A percentile compares a stretch with the other conserved stretches of the same genome.
phyloP scores from a whole-genome alignment of 2,888 invertebrate species.

The Periphyllus acericola region DNA sequence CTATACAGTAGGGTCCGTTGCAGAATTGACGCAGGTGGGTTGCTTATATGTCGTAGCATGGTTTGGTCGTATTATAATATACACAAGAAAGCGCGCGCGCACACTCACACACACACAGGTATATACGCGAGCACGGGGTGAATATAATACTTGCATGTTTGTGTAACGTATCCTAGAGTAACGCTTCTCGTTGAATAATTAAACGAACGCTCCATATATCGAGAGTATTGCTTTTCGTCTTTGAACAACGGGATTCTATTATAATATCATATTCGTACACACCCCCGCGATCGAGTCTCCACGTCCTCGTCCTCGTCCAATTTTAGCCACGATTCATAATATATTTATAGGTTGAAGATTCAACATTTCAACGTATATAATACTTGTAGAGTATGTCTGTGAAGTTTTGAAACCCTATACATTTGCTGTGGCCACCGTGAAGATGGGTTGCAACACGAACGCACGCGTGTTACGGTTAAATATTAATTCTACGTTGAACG shows the following conservation, averaged over 20 bases:
- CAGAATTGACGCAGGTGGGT: background rate
- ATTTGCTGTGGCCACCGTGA: too few species aligned
- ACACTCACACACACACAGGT: background rate
- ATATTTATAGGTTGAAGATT: too few species aligned
- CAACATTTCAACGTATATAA: too few species aligned
- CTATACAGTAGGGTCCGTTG: background rate
- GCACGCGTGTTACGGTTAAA: background rate
- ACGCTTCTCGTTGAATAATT: slow-evolving; percentile 51
- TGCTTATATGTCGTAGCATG: background rate
- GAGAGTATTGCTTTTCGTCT: background rate
- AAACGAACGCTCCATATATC: slow-evolving; percentile 20
- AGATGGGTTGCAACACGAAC: background rate
- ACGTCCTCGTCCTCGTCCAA: too few species aligned
- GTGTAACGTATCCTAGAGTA: slow-evolving; percentile 56
- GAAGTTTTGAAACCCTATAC: too few species aligned
- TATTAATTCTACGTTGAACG: background rate
- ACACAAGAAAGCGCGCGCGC: background rate
- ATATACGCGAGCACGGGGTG: background rate
- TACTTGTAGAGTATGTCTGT: too few species aligned
- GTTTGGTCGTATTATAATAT: too few species aligned
- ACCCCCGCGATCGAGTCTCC: too few species aligned
- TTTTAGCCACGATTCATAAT: too few species aligned
- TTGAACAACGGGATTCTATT: background rate
- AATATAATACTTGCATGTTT: slow-evolving; percentile 27
- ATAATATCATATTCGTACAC: background rate